These are phyloP conservation scores for Euwallacea similis DNA, from an alignment of 1,140 invertebrate species.

Conservation along the genomic window DNA sequence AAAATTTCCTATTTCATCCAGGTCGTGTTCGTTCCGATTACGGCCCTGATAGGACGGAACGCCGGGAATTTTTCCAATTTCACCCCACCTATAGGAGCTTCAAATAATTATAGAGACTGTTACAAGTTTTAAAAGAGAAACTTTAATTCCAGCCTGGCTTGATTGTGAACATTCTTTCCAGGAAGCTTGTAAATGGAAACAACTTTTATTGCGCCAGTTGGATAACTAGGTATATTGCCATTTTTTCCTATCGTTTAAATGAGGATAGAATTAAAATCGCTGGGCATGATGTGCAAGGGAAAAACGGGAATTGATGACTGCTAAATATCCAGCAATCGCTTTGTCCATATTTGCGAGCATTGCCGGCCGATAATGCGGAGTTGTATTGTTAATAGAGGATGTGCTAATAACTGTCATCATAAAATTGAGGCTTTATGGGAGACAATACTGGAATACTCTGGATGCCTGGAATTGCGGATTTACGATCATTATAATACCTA, in stretches of 20 bases:
- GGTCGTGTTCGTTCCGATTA: slow-evolving; percentile 5
- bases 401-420: slow-evolving; percentile 22
- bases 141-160: slow-evolving; percentile 9
- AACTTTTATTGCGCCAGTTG: slow-evolving; percentile 1
- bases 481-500: slow-evolving; percentile 6
- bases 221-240: neutral
- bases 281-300: neutral
- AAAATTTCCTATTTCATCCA: slow-evolving; percentile 5
- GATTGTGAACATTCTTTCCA: slow-evolving; percentile 11
- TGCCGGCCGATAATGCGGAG: slow-evolving; percentile 17
- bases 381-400: slow-evolving; percentile 25
- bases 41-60: neutral
- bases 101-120: slow-evolving; percentile 12
- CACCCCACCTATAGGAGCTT: slow-evolving; percentile 6
- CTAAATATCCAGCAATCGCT: slow-evolving; percentile 10
- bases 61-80: slow-evolving; percentile 8
- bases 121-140: slow-evolving; percentile 12
- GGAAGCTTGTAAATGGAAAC: slow-evolving; percentile 6
- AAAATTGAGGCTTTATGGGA: slow-evolving; percentile 18
- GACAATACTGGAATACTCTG: slow-evolving; percentile 13
- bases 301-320: slow-evolving; percentile 14
- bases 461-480: slow-evolving; percentile 5
- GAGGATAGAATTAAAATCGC: neutral
- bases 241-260: neutral
- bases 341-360: slow-evolving; percentile 18